Base-by-base conservation (phyloP, 2,113 vertebrate genomes). In the Tursiops truncatus region DNA sequence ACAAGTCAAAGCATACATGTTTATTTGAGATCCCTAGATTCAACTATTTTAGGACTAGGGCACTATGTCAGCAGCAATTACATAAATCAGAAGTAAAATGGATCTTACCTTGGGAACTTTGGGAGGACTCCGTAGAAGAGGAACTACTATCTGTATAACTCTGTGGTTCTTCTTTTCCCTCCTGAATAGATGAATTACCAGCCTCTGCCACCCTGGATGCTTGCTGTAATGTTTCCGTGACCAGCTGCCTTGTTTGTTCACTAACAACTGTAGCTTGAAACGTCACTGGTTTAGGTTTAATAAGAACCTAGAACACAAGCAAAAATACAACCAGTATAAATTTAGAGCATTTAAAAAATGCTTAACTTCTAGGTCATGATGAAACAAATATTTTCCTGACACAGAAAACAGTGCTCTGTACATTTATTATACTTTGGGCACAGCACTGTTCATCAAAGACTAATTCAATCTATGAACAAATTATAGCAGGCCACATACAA, bases 261-360 rank as follows among this genome's bases (percentile, higher is more conserved):
- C 99, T 99, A 98, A 99, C 99, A 97, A 99, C 98, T 0, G 99
- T 99, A 1, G 99, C 98, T 98, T 99, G 99, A 98, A 99, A 99
- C 0, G 99, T 99, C 91, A 99, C 99, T 6, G 99, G 99, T 98
- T 99, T 99, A 0, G 99, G 99, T 97, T 99, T 99, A 98, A 99
- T 99, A 82, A 99, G 99, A 93, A 99, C 99, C 99, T 99, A 97
- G 28, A 88, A 82, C 44, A 97, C 94, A 98, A 87, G 36, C 23
- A 90, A 67, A n/a, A 98, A 82, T 53, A 47, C 85, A 38, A 21
- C 38, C 20, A 77, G 38, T 76, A 95, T 62, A 8, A 93, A 87
- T 85, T 95, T 81, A 96, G n/a, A 98, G 33, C 38, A 92, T 58
- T 91, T 91, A 96, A 97, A 96, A 91, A 95, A 91, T 62, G 44